Evolutionary conservation across 92 coral and sea anemone genomes (phyloP).

Genomic region (Heliopora coerulea): DNA sequence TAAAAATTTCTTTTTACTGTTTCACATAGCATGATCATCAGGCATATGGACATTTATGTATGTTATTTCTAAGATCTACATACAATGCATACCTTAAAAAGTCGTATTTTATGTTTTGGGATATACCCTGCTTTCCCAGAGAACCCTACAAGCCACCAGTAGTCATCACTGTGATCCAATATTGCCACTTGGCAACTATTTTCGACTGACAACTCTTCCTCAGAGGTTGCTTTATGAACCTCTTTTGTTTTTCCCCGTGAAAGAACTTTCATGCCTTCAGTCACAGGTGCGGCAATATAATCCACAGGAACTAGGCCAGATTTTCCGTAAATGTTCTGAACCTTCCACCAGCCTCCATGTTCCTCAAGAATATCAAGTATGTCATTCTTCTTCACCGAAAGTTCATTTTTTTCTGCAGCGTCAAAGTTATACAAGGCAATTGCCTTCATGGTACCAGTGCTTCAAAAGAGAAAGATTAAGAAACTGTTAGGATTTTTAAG

Average conservation of each 20-base stretch:
- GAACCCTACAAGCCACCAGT: slow-evolving; percentile 31
- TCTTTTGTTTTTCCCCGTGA: slow-evolving; percentile 1
- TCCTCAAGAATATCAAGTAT: slow-evolving; percentile 8
- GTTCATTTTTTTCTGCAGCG: background rate
- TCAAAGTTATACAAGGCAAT: slow-evolving; percentile 10
- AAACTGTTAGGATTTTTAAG: too few species aligned
- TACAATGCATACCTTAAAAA: background rate
- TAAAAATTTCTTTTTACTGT: too few species aligned
- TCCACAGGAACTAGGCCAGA: slow-evolving; percentile 13
- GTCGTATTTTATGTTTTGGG: slow-evolving; percentile 8
- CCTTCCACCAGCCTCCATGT: slow-evolving; percentile 15
- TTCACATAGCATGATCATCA: too few species aligned
- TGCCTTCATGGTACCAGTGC: background rate
- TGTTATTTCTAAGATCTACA: too few species aligned
- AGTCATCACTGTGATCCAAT: background rate
- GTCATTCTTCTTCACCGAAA: slow-evolving; percentile 9
- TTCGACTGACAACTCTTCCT: slow-evolving; percentile 7
- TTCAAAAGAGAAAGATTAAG: too few species aligned
- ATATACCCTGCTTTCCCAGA: slow-evolving; percentile 25
- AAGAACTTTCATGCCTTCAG: background rate
- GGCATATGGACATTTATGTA: too few species aligned
- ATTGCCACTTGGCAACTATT: slow-evolving; percentile 17
- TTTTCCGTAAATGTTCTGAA: slow-evolving; percentile 1
- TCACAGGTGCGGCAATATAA: slow-evolving; percentile 20
- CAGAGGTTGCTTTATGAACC: background rate